phyloP scores from a whole-genome alignment of 2,888 invertebrate species.

The Cryptus armator region DNA sequence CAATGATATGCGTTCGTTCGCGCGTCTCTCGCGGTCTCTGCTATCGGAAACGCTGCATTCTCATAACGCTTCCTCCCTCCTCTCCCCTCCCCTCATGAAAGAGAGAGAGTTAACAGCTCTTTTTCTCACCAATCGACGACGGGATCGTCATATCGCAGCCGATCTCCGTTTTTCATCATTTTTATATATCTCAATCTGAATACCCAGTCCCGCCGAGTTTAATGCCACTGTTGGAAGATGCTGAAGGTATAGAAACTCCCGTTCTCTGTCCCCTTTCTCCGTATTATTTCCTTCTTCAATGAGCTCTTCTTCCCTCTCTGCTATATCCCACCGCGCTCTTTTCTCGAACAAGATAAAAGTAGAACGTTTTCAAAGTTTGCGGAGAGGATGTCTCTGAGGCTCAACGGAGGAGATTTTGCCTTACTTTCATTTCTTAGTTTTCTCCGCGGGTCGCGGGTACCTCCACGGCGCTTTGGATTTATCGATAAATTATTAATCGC shows the following conservation, averaged over 20 bases:
- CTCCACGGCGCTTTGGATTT: background rate
- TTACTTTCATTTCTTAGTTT: slow-evolving; percentile 25
- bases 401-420: background rate
- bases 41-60: slow-evolving; percentile 16
- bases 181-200: slow-evolving; percentile 21
- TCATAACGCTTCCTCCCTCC: background rate
- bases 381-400: slow-evolving; percentile 28
- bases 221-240: background rate
- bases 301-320: background rate
- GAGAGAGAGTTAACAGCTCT: background rate
- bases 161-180: slow-evolving; percentile 19
- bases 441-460: background rate
- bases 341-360: slow-evolving; percentile 49
- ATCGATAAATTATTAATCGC: slow-evolving; percentile 52
- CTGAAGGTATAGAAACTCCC: slow-evolving; percentile 11
- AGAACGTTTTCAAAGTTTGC: slow-evolving; percentile 54
- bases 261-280: background rate
- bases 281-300: slow-evolving; percentile 24
- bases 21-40: slow-evolving; percentile 45
- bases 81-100: background rate
- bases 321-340: background rate
- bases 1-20: slow-evolving; percentile 76
- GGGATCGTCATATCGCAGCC: background rate
- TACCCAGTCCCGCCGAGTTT: background rate
- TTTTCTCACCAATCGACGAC: slow-evolving; percentile 13